Percentiles rank a stretch among this genome's conserved stretches.
Conservation (phyloP, 2,888 invertebrate genomes). For the Crematogaster levior region DNA sequence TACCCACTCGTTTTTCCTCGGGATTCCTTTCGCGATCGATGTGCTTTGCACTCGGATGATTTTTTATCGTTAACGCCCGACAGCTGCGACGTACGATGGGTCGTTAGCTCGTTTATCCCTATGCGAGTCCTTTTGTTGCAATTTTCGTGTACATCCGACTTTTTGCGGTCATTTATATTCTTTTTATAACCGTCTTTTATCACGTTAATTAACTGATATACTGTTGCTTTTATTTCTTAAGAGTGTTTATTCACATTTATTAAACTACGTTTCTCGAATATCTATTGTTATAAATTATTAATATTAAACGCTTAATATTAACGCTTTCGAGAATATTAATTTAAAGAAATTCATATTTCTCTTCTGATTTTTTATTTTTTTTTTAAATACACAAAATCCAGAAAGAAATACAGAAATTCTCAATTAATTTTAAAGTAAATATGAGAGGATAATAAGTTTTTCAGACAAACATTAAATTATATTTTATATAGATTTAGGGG, state of each 20-base stretch:
- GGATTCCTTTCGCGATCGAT: conserved; percentile 50
- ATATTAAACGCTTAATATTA: neutral
- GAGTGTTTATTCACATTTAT: neutral
- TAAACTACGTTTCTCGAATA: neutral
- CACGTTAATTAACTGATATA: conserved; percentile 19
- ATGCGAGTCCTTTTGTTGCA: conserved; percentile 8
- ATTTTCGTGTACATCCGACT: conserved; percentile 28
- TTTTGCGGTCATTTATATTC: conserved; percentile 18
- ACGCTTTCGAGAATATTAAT: neutral
- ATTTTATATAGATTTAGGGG: neutral
- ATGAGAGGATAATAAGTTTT: neutral
- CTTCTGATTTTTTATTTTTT: neutral
- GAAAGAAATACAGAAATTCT: neutral
- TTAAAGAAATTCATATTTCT: neutral
- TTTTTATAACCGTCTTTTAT: conserved; percentile 12
- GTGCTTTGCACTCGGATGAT: conserved; percentile 38
- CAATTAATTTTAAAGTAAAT: neutral
- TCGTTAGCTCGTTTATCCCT: conserved; percentile 12
- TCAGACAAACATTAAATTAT: neutral
- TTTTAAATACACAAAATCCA: neutral
- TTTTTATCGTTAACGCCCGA: conserved; percentile 42
- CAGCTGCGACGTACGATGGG: conserved; percentile 20
- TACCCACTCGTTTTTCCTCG: conserved; percentile 40
- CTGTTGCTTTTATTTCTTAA: neutral
- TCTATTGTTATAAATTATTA: neutral